Base-by-base conservation (phyloP, 23 tunicate genomes). In the Halocynthia roretzi region DNA sequence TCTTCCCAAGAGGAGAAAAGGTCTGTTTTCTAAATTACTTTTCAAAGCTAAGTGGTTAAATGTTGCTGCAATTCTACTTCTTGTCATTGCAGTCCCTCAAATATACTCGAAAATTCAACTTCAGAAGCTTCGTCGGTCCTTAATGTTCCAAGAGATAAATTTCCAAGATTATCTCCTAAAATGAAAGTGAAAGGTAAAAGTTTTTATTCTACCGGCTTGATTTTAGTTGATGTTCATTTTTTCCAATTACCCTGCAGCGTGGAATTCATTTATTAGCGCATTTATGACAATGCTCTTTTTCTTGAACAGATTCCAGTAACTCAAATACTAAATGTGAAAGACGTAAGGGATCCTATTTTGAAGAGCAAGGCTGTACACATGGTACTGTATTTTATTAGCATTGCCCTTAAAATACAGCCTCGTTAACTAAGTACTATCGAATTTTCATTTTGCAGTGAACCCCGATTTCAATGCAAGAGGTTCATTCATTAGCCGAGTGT, bases 401-500 rank as follows among this genome's bases (percentile, higher is more conserved):
- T 31, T 31, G 44, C 44, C 44, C 4, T 31, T 0, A 31, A 31
- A 31, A 31, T 31, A 0, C 4, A 31, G 1, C 4, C 4, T 31
- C 44, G 44, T 31, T 31, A 31, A 31, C 44, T 31, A 1, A 31
- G 44, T 31, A 31, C 10, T 49, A 18, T 71, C 18, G 5, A 54
- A 12, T 74, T 74, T 44, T 5, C 31, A 14, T 20, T 54, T 53
- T 14, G 17, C 63, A 74, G 78, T 74, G 8, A 74, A 74, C 62
- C 78, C 78, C 0, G 78, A 74, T 54, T 74, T 74, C 21, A 74
- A n/a, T 53, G 10, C 64, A 20, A 60, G 86, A n/a, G 80, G 77
- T 15, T 61, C 85, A 18, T 83, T 92, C 62, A 63, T 92, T 48
- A 62, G 85, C n/a, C 65, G 92, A 51, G 84, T 80, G 61, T 64